Evolutionary conservation across 2,797 vertebrate species (phyloP), one percentile per base, ranked within the genome.

Genomic region (Mallotus villosus): DNA sequence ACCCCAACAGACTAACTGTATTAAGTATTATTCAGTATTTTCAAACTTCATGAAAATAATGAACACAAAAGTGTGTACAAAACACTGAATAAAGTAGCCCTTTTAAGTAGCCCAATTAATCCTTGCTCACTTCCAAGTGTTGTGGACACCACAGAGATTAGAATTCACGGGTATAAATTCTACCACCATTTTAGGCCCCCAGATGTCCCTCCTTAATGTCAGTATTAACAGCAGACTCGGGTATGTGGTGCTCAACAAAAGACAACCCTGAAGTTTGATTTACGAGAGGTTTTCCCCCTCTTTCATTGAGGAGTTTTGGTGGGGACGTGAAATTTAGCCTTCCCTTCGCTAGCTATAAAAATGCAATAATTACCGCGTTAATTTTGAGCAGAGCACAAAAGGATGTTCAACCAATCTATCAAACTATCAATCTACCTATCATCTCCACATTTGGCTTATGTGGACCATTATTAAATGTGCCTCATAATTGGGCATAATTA

Each of bases 401-500:
- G 79, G 78, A 88, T 86, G 86, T 82, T 86, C 80, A 77, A 62
- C 78, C 77, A 46, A 87, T 92, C 87, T 84, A 83, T 91, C 84
- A 82, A 85, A 83, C 88, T 86, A 92, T 93, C 92, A 92, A 91
- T 93, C 89, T 85, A 91, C 87, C 86, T 88, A 90, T 93, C 89
- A 88, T 88, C 85, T 86, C 83, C 74, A 72, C 78, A 81, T 81
- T 85, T 80, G 79, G 78, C 77, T 51, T 81, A 83, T 77, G 81
- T 78, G 84, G 80, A 83, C 88, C 84, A 66, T 93, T 90, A 92
- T 93, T 91, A 89, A 85, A 84, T 87, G 83, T 85, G 84, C 83
- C 79, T 79, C 88, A 81, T 92, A 92, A 93, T 91, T 92, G 88
- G 86, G 81, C 84, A 74, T 90, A 92, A 92, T 94, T 93, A 92